These are phyloP conservation scores for Rhabdomys dilectus DNA, from an alignment of 2,113 vertebrate species.

Conservation along the genomic window DNA sequence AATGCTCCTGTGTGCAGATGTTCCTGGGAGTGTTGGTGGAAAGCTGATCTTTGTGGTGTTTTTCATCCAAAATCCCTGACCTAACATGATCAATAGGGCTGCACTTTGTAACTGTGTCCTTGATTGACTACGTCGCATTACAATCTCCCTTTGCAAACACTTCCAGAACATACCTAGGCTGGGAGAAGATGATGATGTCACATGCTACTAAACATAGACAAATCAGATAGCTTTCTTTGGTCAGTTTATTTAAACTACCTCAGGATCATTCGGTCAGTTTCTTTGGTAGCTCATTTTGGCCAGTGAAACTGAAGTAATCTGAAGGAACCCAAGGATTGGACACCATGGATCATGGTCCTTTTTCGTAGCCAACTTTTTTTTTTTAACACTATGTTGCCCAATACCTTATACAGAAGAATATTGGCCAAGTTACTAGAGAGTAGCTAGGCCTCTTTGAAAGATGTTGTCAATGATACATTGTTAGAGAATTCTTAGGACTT, in stretches of 20 bases:
- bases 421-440: not conserved
- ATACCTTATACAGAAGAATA: not conserved
- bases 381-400: not conserved
- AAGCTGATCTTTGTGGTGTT: not conserved
- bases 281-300: not conserved
- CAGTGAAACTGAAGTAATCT: not conserved
- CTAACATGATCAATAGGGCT: not conserved
- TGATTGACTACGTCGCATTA: not conserved
- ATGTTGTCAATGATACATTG: not conserved
- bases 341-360: not conserved
- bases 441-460: not conserved
- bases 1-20: not conserved
- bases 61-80: not conserved
- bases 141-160: constrained; percentile 37
- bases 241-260: not conserved
- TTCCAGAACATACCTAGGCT: constrained; percentile 7
- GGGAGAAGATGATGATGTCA: not conserved
- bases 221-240: not conserved
- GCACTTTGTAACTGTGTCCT: not conserved
- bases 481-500: constrained; percentile 18
- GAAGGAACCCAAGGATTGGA: not conserved
- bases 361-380: not conserved
- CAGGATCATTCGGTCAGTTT: not conserved
- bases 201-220: not conserved
- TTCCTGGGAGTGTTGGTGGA: not conserved